A percentile compares a stretch with the other conserved stretches of the same genome.
These are phyloP conservation scores for Siderastrea radians DNA, from an alignment of 92 coral and sea anemone species.

Conservation along the genomic window DNA sequence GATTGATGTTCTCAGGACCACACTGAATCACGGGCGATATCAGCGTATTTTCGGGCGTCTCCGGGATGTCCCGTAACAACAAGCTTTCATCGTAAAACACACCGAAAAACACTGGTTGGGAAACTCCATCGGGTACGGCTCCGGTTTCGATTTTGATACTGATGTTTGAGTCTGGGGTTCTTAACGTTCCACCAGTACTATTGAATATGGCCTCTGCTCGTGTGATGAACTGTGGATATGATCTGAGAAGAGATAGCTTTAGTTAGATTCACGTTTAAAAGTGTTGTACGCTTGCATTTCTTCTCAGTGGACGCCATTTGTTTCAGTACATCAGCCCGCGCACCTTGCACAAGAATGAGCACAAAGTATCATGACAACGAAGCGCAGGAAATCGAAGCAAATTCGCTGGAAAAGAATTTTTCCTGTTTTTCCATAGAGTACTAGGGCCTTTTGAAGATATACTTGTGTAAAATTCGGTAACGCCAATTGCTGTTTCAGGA, in stretches of 20 bases:
- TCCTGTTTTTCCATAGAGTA: too few species aligned
- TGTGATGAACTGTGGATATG: neutral
- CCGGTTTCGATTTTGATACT: conserved; percentile 15
- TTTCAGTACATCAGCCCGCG: too few species aligned
- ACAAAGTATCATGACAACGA: too few species aligned
- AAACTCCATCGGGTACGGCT: conserved; percentile 11
- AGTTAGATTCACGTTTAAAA: neutral
- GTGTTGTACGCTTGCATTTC: too few species aligned
- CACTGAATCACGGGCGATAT: conserved; percentile 47
- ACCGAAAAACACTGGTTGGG: conserved; percentile 19
- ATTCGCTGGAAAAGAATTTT: too few species aligned
- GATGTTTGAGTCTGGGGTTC: conserved; percentile 15
- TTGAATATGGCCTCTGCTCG: neutral
- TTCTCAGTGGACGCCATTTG: too few species aligned
- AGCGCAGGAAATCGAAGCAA: too few species aligned
- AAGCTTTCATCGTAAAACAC: conserved; percentile 30
- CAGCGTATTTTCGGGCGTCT: conserved; percentile 19
- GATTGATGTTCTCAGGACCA: conserved; percentile 34
- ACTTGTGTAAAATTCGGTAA: too few species aligned
- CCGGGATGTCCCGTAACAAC: conserved; percentile 40
- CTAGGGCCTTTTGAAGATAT: too few species aligned
- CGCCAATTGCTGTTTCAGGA: too few species aligned
- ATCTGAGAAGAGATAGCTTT: neutral
- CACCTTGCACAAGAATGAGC: too few species aligned
- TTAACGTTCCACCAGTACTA: conserved; percentile 29